Base-by-base conservation (phyloP, 2,113 vertebrate species). In the Daubentonia madagascariensis region DNA sequence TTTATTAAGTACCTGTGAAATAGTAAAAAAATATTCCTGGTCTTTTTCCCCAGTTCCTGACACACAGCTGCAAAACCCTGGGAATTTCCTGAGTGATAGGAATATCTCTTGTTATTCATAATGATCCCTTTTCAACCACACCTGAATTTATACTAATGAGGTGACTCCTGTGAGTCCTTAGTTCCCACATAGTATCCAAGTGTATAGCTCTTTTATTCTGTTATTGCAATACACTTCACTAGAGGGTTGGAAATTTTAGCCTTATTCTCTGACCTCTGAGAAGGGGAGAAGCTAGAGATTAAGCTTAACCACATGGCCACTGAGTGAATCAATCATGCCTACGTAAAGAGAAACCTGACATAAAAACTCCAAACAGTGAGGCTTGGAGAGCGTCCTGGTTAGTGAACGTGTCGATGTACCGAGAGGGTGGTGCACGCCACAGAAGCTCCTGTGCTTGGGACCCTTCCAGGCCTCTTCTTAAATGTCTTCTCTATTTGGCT, bases 141-240 rank as follows among this genome's bases (percentile, higher is more conserved):
- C 20, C 12, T 1, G 10, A 88, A 37, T 68, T 63, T 48, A 65
- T 68, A 23, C 63, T 79, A 23, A 84, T 52, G 37, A 28, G 6
- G 0, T 28, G 28, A 73, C 6, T 52, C n/a, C 3, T 3, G 8
- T 72, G 23, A 3, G 9, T 4, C 3, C 8, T 43, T 61, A 45
- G 16, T 25, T 35, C 70, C 35, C 25, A 54, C 14, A n/a, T 20
- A 90, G 14, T 48, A 72, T 10, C 5, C 25, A 23, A 30, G 23
- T 2, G 8, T n/a, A 30, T 13, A 43, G 14, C 37, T 72, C 70
- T 10, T 43, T 43, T 43, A 72, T 72, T 72, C 23, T 72, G 37
- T 72, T 72, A 9, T 43, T 25, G 25, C 23, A 30, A 68, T 80
- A 25, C 12, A 45, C 30, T 61, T 91, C 11, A 8, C 68, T 23